Base-by-base conservation (phyloP, 35 echinoderm and acorn worm genomes). In the Ptychodera flava region DNA sequence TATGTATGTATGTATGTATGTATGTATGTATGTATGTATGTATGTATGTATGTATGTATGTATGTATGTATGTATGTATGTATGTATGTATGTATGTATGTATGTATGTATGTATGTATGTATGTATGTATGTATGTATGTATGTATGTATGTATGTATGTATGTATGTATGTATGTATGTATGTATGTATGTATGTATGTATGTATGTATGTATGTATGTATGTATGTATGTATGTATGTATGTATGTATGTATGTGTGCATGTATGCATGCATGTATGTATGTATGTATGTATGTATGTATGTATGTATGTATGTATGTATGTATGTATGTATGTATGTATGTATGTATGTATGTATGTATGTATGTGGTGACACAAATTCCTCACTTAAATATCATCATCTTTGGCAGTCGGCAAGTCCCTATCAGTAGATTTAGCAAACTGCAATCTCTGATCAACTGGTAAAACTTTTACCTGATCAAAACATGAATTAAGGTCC, bases 181-280 rank as follows among this genome's bases (percentile, higher is more conserved):
- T 64, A 64, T 64, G 45, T 64, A 64, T 64, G 45, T 64, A 64
- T 64, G 45, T 64, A 64, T 64, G 45, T 64, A 64, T 64, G 45
- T 64, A 64, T 64, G 45, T 64, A 64, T 64, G 45, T 64, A 64
- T 64, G 45, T 64, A 64, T 64, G 45, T 64, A 64, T 64, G 45
- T 64, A 64, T 64, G 45, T 64, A 64, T 64, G 45, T 22, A 64
- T 64, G 45, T 6, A 64, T 64, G 45, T 64, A 12, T 22, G 45
- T 64, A 12, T 22, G 22, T 22, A 22, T 64, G 45, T 22, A 64
- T 22, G 6, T 6, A 12, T 6, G 45, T 64, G 22, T 64, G 45
- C 22, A n/a, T 64, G 45, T 64, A 64, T 12, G 22, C 22, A 22
- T 64, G 22, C 22, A 12, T 64, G 45, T 64, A 64, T 12, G 45